Conservation (phyloP, 2,113 vertebrate species). For the Poicephalus meyeri region DNA sequence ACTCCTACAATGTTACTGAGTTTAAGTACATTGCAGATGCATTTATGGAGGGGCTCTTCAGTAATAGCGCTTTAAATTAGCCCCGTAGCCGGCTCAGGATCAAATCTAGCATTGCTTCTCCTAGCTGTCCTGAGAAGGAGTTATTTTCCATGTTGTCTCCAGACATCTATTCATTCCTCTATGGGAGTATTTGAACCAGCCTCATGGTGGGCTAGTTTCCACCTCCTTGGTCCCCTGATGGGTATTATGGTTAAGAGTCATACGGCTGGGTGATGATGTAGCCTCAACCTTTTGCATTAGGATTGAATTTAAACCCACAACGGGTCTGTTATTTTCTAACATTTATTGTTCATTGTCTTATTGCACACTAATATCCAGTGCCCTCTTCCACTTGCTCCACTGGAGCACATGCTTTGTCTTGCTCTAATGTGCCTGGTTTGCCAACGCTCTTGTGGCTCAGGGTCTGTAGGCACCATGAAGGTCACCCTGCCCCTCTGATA, state of each 20-base stretch:
- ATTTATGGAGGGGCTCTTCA: neutral
- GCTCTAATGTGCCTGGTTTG: too few species aligned
- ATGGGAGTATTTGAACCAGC: neutral
- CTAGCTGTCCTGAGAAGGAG: neutral
- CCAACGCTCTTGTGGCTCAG: fast-evolving
- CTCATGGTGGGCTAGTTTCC: neutral
- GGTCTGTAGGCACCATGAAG: neutral
- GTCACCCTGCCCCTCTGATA: neutral
- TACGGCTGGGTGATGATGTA: neutral
- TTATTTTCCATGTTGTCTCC: neutral
- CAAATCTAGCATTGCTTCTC: neutral
- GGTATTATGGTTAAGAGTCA: neutral
- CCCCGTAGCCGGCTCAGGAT: neutral
- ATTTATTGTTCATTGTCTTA: neutral
- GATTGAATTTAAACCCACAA: neutral
- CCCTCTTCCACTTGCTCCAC: neutral
- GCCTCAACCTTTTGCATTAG: neutral
- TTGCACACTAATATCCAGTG: neutral
- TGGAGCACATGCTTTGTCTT: neutral
- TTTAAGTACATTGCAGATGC: neutral
- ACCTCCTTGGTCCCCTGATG: neutral
- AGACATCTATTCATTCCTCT: neutral
- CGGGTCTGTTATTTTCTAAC: neutral
- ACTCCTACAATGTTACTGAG: neutral
- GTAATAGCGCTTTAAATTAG: neutral